phyloP scores from a whole-genome alignment of 2,797 vertebrate species.

The Falco cherrug region DNA sequence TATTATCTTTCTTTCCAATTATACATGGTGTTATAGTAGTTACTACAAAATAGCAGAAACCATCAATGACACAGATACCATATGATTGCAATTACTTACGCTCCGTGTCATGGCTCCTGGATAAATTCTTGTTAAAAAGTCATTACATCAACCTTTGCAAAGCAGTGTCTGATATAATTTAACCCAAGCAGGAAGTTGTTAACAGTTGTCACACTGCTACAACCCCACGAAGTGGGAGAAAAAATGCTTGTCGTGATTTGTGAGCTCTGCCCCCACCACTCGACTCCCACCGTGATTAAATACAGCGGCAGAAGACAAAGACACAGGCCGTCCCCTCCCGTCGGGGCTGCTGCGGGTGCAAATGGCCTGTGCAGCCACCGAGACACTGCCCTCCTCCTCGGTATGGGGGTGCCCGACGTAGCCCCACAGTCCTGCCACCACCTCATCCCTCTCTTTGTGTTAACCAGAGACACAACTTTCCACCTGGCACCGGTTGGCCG shows the following conservation, averaged over 20 bases:
- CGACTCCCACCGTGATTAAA: neutral
- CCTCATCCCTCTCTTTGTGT: neutral
- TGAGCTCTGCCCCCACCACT: neutral
- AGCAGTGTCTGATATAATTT: neutral
- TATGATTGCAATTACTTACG: neutral
- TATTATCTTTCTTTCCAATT: neutral
- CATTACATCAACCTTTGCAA: constrained; percentile 16
- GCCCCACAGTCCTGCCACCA: neutral
- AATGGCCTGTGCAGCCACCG: neutral
- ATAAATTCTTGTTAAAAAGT: constrained; percentile 19
- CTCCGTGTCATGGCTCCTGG: neutral
- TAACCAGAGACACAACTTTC: neutral
- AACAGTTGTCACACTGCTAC: neutral
- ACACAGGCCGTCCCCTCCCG: neutral
- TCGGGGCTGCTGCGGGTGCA: neutral
- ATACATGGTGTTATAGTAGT: neutral
- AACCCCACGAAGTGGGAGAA: neutral
- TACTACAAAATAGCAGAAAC: neutral
- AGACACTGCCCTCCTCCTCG: neutral
- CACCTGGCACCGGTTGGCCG: neutral
- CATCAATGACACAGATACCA: neutral
- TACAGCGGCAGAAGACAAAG: neutral
- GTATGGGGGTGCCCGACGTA: neutral
- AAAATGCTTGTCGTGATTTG: neutral
- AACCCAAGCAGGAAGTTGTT: neutral